Conservation (phyloP, 2,113 vertebrate genomes). For the Chloebia gouldiae region DNA sequence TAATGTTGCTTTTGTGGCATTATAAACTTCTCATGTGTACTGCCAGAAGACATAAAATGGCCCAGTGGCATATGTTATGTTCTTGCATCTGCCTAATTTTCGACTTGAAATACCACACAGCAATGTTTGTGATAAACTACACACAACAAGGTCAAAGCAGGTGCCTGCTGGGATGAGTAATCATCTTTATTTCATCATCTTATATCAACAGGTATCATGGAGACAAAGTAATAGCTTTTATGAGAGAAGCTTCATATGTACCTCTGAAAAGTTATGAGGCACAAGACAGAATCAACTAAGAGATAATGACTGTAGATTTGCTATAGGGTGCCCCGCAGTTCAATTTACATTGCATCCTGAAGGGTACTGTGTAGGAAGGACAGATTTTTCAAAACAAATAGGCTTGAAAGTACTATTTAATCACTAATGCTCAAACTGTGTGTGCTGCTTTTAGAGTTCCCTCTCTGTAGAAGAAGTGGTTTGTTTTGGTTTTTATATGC, state of each 20-base stretch:
- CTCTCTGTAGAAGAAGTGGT: not conserved
- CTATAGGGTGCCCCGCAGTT: constrained; percentile 24
- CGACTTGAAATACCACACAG: constrained; percentile 41
- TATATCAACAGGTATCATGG: constrained; percentile 57
- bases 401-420: constrained; percentile 18
- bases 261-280: constrained; percentile 55
- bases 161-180: constrained; percentile 57
- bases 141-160: constrained; percentile 55
- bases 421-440: constrained; percentile 43
- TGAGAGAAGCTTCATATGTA: constrained; percentile 34
- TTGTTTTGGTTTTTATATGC: not conserved
- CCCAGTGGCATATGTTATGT: constrained; percentile 51
- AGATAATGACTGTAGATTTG: constrained; percentile 59
- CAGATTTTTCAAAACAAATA: constrained; percentile 61
- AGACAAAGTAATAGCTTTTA: constrained; percentile 57
- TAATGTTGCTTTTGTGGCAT: constrained; percentile 42
- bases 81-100: constrained; percentile 61
- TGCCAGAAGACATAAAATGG: constrained; percentile 48
- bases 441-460: not conserved
- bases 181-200: constrained; percentile 61
- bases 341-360: constrained; percentile 64
- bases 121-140: constrained; percentile 56
- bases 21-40: constrained; percentile 37
- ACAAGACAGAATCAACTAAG: constrained; percentile 43
- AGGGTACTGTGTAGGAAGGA: constrained; percentile 30